A percentile compares a stretch with the other conserved stretches of the same genome.
Evolutionary conservation across 2,888 invertebrate genomes (phyloP).

Genomic region (Pristionchus maxplancki): DNA sequence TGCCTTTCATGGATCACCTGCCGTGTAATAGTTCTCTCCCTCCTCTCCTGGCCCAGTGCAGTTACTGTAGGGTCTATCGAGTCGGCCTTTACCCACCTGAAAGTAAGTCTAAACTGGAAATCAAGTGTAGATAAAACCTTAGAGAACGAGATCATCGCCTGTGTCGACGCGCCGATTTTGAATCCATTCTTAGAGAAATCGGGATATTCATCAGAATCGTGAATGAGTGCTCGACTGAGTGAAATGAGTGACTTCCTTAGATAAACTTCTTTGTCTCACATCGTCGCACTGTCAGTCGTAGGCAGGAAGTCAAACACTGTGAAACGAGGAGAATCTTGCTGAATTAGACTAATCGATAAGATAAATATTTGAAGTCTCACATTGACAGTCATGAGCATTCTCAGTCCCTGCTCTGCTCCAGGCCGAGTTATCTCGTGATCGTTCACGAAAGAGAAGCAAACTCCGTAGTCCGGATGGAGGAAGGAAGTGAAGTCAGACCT

Average conservation of each 20-base stretch:
- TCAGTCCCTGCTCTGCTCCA: neutral
- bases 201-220: neutral
- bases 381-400: constrained; percentile 39
- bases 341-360: neutral
- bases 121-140: neutral
- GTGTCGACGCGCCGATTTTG: neutral
- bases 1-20: neutral
- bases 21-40: neutral
- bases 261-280: neutral
- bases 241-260: neutral
- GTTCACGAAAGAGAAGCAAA: constrained; percentile 6
- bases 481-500: constrained; percentile 32
- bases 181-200: neutral
- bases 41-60: neutral
- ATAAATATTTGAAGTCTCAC: neutral
- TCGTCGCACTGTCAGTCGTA: neutral
- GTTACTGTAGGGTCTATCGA: neutral
- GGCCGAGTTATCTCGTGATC: neutral
- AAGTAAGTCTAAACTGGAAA: neutral
- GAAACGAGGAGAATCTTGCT: neutral
- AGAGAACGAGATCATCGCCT: neutral
- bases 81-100: neutral
- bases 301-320: neutral
- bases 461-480: constrained; percentile 41
- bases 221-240: neutral